Percentiles rank a stretch among this genome's conserved stretches.
Conservation (phyloP, 2,888 invertebrate genomes). For the Dicycla oo region DNA sequence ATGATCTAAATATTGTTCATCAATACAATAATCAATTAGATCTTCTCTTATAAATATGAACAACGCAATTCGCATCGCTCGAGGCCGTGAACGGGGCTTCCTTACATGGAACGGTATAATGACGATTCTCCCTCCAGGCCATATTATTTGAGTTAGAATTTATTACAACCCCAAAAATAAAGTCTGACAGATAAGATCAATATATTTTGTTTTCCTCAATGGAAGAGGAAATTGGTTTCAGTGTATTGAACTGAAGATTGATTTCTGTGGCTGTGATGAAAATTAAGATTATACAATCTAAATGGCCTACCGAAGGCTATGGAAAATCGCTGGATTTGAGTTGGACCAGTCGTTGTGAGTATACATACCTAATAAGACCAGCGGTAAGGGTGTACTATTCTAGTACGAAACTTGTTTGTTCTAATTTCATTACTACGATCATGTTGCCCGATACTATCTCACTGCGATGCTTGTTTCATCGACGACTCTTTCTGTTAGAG, state of each 20-base stretch:
- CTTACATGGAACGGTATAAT: neutral
- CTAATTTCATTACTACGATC: neutral
- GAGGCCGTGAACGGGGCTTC: too few relatives aligned
- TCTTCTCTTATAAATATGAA: too few relatives aligned
- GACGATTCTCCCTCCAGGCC: neutral
- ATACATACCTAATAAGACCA: neutral
- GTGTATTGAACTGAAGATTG: constrained; percentile 29
- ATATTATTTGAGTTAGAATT: constrained; percentile 30
- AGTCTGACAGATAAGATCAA: constrained; percentile 34
- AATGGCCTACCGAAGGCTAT: neutral
- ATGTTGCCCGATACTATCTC: neutral
- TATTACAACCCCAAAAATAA: constrained; percentile 26
- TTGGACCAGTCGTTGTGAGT: too few relatives aligned
- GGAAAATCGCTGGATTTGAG: neutral
- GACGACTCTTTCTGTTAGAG: too few relatives aligned
- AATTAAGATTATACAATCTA: constrained; percentile 7
- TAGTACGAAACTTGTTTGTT: neutral
- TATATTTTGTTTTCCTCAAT: constrained; percentile 37
- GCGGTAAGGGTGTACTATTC: neutral
- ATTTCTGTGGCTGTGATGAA: constrained; percentile 7
- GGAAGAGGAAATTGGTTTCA: constrained; percentile 31
- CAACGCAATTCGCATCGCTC: too few relatives aligned
- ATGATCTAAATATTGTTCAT: too few relatives aligned
- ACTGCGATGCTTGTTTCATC: neutral
- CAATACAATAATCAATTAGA: too few relatives aligned